These are phyloP conservation scores for Sebastes baramenuke DNA, from an alignment of 2,797 vertebrate genomes.

Conservation along the genomic window DNA sequence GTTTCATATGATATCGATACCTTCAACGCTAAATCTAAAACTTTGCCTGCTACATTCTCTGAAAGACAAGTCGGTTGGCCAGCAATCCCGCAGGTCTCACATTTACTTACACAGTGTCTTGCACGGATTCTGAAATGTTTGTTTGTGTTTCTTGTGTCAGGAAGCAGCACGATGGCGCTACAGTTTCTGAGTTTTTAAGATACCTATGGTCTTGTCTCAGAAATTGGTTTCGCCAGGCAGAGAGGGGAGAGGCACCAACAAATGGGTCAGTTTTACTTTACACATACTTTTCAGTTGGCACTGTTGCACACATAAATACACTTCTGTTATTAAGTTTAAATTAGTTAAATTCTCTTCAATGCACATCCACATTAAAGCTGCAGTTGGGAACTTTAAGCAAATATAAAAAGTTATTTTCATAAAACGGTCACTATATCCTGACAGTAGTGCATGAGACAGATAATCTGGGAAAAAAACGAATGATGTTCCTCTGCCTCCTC, in stretches of 20 bases:
- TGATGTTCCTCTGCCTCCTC: too few relatives aligned
- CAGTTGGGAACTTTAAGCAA: too few relatives aligned
- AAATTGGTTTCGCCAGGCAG: background rate
- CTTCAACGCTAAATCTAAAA: too few relatives aligned
- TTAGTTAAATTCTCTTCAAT: background rate
- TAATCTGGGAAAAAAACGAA: too few relatives aligned
- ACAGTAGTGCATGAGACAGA: too few relatives aligned
- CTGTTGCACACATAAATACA: background rate
- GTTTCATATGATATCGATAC: rapidly evolving
- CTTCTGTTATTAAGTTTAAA: background rate
- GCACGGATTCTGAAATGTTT: background rate
- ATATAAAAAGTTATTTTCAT: too few relatives aligned
- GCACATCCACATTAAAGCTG: background rate
- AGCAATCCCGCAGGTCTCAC: background rate
- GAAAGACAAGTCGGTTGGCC: too few relatives aligned
- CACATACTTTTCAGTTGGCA: background rate
- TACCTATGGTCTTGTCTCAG: background rate
- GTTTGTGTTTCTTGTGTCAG: slow-evolving; percentile 4
- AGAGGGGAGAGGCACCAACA: background rate
- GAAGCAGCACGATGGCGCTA: background rate
- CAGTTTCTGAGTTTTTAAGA: background rate
- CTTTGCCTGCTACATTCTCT: rapidly evolving
- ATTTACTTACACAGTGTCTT: background rate
- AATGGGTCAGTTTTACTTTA: slow-evolving; percentile 2
- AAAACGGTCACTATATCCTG: too few relatives aligned